A percentile compares a stretch with the other conserved stretches of the same genome.
Conservation (phyloP, 2,113 vertebrate species). For the Panthera uncia region DNA sequence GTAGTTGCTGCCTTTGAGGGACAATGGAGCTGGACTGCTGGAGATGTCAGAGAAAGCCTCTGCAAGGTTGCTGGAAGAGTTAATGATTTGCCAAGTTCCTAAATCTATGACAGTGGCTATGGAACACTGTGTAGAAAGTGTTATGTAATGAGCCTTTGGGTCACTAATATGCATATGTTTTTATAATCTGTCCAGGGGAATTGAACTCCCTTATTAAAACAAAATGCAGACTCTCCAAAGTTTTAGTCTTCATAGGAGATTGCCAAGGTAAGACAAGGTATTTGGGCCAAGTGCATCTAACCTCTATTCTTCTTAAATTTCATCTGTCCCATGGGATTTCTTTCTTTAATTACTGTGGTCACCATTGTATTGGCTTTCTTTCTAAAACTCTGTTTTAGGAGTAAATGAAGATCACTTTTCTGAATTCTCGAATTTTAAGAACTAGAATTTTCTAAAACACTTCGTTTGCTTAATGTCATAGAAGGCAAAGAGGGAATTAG, state of each 20-base stretch:
- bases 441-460: background rate
- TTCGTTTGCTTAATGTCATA: background rate
- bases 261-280: constrained; percentile 7
- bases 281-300: background rate
- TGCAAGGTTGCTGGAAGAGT: background rate
- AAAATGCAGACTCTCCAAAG: constrained; percentile 51
- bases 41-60: background rate
- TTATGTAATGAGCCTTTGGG: background rate
- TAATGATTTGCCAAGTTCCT: background rate
- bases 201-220: constrained; percentile 65
- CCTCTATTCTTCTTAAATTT: background rate
- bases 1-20: background rate
- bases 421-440: background rate
- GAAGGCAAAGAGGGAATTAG: background rate
- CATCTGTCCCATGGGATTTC: background rate
- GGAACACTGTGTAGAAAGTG: background rate
- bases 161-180: background rate
- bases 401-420: background rate
- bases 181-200: constrained; percentile 4
- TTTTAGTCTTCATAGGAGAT: background rate
- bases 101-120: background rate
- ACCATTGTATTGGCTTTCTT: background rate
- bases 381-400: background rate
- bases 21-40: background rate
- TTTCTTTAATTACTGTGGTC: background rate